Percentiles rank a stretch among this genome's conserved stretches.
Evolutionary conservation across 2,888 invertebrate species (phyloP).

Genomic region (Boloria selene): DNA sequence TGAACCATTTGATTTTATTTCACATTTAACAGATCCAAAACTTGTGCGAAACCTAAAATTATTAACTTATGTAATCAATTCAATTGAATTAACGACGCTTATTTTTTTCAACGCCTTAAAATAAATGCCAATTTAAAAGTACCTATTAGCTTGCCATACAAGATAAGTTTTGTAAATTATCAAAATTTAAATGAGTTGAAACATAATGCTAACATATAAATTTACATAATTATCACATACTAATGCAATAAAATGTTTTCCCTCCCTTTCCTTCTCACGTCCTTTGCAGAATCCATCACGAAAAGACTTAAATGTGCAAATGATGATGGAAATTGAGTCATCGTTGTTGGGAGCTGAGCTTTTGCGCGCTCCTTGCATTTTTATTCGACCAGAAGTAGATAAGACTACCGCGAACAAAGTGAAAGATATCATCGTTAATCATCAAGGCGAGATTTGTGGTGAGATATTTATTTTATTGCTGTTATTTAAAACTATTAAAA

Average conservation of each 20-base stretch:
- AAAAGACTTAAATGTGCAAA: slow-evolving; percentile 95
- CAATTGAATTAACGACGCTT: too few relatives aligned
- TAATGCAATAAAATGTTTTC: slow-evolving; percentile 34
- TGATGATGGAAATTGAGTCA: slow-evolving; percentile 95
- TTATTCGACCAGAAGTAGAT: slow-evolving; percentile 92
- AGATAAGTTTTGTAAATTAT: too few relatives aligned
- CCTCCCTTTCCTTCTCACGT: slow-evolving; percentile 46
- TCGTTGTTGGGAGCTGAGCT: slow-evolving; percentile 91
- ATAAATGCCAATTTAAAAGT: too few relatives aligned
- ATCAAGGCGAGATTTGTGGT: slow-evolving; percentile 90
- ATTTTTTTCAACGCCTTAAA: too few relatives aligned
- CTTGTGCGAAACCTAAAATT: too few relatives aligned
- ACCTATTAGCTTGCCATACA: too few relatives aligned
- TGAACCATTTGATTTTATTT: too few relatives aligned
- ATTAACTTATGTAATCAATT: too few relatives aligned
- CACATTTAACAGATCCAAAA: too few relatives aligned
- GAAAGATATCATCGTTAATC: slow-evolving; percentile 93
- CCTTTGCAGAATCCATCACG: slow-evolving; percentile 91
- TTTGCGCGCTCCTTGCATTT: slow-evolving; percentile 90
- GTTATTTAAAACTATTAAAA: background rate
- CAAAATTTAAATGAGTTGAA: too few relatives aligned
- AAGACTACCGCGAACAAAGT: slow-evolving; percentile 89
- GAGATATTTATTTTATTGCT: too few relatives aligned
- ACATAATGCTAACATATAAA: slow-evolving; percentile 5
- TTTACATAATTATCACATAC: slow-evolving; percentile 7